Percentiles rank a stretch among this genome's conserved stretches.
These are phyloP conservation scores for Chloromyia formosa DNA, from an alignment of 2,888 invertebrate genomes.

Conservation along the genomic window DNA sequence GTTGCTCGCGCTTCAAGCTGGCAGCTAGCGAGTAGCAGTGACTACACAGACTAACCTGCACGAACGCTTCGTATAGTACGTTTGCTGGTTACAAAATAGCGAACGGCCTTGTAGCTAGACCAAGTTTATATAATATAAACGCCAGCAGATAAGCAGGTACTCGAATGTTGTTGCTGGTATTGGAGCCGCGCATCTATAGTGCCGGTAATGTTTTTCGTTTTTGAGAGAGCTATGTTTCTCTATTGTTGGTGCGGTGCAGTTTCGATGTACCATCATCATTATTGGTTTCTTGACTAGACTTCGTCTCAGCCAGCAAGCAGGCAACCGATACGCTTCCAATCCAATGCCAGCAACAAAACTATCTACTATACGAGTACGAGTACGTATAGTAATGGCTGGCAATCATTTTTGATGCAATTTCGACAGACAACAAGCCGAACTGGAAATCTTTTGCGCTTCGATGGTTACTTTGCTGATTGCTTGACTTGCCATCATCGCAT, in stretches of 20 bases:
- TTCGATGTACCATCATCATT: background rate
- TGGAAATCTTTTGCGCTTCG: background rate
- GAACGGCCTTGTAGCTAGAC: constrained; percentile 43
- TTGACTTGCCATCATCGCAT: no score
- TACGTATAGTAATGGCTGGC: background rate
- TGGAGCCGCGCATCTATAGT: background rate
- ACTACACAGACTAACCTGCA: background rate
- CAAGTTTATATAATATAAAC: constrained; percentile 39
- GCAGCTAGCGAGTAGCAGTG: background rate
- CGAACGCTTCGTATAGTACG: background rate
- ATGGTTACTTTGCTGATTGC: background rate
- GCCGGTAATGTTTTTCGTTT: constrained; percentile 1
- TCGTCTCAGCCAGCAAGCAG: background rate
- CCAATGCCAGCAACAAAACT: constrained; percentile 12
- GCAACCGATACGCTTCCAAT: constrained; percentile 26
- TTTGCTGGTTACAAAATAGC: constrained; percentile 41
- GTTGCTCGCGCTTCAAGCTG: background rate
- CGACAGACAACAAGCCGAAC: constrained; percentile 13
- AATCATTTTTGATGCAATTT: constrained; percentile 29
- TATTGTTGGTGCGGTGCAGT: background rate
- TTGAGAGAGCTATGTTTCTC: background rate
- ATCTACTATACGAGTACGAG: background rate
- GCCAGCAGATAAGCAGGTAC: background rate
- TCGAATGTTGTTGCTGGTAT: constrained; percentile 6
- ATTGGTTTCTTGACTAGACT: constrained; percentile 9